Percentiles rank a stretch among this genome's conserved stretches.
Conservation (phyloP, 2,797 vertebrate genomes). For the Hirundo rustica region DNA sequence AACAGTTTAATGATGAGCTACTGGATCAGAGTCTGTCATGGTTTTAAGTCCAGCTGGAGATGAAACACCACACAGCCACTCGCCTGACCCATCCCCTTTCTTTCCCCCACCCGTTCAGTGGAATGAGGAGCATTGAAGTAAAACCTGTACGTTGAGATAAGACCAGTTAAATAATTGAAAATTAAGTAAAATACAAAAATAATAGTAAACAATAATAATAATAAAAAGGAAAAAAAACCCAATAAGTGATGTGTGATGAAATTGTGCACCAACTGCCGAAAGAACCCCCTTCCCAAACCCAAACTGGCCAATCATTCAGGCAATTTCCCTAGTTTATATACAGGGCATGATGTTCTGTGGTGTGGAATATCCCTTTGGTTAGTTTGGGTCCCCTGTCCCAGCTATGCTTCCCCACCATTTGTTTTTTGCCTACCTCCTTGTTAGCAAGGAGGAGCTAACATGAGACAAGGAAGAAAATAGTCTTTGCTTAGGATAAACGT, state of each 20-base stretch:
- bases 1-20: not conserved
- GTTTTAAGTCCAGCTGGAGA: not conserved
- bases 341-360: rapidly evolving
- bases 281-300: not conserved
- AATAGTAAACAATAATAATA: not conserved
- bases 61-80: not conserved
- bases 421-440: not conserved
- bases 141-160: not conserved
- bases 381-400: not conserved
- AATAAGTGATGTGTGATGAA: not conserved
- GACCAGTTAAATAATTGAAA: not conserved
- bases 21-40: not conserved
- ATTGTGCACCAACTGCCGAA: not conserved
- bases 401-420: not conserved
- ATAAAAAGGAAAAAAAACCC: too few relatives aligned
- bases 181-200: not conserved
- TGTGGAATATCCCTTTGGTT: not conserved
- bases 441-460: not conserved
- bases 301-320: rapidly evolving
- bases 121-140: not conserved
- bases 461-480: too few relatives aligned
- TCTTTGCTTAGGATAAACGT: not conserved
- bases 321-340: not conserved
- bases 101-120: not conserved
- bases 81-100: rapidly evolving